Evolutionary conservation across 2,113 vertebrate genomes (phyloP).

Genomic region (Corythoichthys intestinalis): DNA sequence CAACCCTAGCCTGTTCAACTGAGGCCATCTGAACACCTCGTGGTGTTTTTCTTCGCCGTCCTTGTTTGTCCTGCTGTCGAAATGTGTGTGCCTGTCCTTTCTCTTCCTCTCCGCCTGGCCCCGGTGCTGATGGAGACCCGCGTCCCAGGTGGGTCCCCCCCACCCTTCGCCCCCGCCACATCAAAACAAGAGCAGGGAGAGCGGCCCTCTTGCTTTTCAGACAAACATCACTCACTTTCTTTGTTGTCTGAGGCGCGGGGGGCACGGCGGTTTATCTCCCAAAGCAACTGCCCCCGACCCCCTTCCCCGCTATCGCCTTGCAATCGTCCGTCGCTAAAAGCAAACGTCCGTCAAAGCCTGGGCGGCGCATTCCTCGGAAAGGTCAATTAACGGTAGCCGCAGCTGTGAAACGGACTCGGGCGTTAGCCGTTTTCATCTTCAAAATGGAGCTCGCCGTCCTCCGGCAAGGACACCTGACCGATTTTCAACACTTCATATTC

Average conservation of each 20-base stretch:
- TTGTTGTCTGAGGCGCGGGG: constrained; percentile 72
- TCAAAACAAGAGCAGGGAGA: constrained; percentile 71
- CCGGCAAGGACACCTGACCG: constrained; percentile 1
- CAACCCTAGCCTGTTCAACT: constrained; percentile 18
- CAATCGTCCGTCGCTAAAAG: constrained; percentile 64
- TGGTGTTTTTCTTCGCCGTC: constrained; percentile 50
- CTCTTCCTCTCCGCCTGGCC: constrained; percentile 48
- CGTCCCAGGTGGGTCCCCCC: constrained; percentile 74
- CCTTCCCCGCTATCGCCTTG: constrained; percentile 64
- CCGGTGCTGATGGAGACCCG: constrained; percentile 68
- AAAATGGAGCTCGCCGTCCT: constrained; percentile 11
- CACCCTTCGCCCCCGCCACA: constrained; percentile 55
- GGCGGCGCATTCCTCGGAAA: constrained; percentile 62
- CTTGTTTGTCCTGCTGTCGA: constrained; percentile 64
- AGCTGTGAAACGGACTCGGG: constrained; percentile 8
- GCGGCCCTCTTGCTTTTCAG: constrained; percentile 69
- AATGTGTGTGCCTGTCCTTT: constrained; percentile 58
- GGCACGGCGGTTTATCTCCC: constrained; percentile 65
- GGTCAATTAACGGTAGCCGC: constrained; percentile 60
- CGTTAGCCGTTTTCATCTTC: constrained; percentile 15
- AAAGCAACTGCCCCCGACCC: constrained; percentile 45
- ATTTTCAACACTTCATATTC: no score
- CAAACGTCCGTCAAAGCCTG: constrained; percentile 69
- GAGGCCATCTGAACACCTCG: constrained; percentile 37
- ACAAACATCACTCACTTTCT: constrained; percentile 77